phyloP scores from a whole-genome alignment of 2,888 invertebrate genomes.

The Chaitophorus viminalis region DNA sequence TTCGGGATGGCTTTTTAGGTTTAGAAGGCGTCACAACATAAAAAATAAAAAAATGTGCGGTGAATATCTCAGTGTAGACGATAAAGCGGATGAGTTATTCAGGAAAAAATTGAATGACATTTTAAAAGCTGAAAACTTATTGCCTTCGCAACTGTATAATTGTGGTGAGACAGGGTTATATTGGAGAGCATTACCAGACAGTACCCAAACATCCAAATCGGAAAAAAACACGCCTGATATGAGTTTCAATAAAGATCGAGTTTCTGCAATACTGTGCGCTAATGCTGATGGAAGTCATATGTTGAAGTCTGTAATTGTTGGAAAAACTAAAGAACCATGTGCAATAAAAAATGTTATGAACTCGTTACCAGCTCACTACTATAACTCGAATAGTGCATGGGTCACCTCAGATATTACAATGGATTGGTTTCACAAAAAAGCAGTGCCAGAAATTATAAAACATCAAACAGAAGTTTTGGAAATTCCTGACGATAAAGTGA shows the following conservation, averaged over 20 bases:
- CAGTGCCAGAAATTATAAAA: constrained; percentile 40
- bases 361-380: constrained; percentile 52
- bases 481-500: not conserved
- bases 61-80: constrained; percentile 45
- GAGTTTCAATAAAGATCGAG: constrained; percentile 48
- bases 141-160: constrained; percentile 43
- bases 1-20: constrained; percentile 54
- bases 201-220: constrained; percentile 31
- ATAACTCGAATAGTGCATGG: constrained; percentile 52
- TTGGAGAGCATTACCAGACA: constrained; percentile 48
- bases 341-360: constrained; percentile 50
- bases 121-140: constrained; percentile 49
- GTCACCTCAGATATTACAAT: constrained; percentile 37
- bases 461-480: no score
- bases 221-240: constrained; percentile 27
- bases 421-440: constrained; percentile 50
- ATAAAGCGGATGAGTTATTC: constrained; percentile 44
- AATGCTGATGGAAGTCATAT: constrained; percentile 56
- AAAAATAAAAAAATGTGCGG: constrained; percentile 55
- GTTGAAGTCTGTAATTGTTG: constrained; percentile 42
- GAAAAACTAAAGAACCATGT: constrained; percentile 48
- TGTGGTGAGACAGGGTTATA: constrained; percentile 11
- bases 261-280: constrained; percentile 46
- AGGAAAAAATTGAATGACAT: constrained; percentile 42
- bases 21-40: constrained; percentile 49